A percentile compares a stretch with the other conserved stretches of the same genome.
Conservation (phyloP, 2,888 invertebrate species). For the Dicyrtomina minuta region DNA sequence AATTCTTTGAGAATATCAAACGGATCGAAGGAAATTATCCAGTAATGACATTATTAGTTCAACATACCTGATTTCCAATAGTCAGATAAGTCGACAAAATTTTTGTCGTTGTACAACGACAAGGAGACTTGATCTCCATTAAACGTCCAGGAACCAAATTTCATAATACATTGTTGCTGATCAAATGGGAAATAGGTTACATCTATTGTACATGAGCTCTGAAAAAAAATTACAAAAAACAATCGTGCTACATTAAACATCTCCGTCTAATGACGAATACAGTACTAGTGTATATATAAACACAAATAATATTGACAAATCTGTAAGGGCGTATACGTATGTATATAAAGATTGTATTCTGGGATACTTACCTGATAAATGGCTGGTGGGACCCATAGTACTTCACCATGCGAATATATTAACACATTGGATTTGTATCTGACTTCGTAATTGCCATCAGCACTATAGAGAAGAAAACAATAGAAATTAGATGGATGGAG, state of each 20-base stretch:
- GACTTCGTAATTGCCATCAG: constrained; percentile 99
- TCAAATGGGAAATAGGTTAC: constrained; percentile 99
- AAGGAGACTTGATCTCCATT: constrained; percentile 96
- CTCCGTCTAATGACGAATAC: too few relatives aligned
- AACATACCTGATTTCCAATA: constrained; percentile 91
- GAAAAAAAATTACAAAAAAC: constrained; percentile 54
- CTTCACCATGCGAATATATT: constrained; percentile 94
- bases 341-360: not conserved
- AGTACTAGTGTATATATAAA: too few relatives aligned
- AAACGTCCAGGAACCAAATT: constrained; percentile 98
- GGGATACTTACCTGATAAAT: constrained; percentile 78
- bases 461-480: constrained; percentile 65
- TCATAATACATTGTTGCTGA: constrained; percentile 99
- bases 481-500: not conserved
- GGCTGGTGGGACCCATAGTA: constrained; percentile 98
- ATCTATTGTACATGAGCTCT: constrained; percentile 98
- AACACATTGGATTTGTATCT: constrained; percentile 98
- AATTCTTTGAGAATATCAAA: too few relatives aligned
- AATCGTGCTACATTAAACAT: not conserved
- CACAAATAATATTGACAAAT: too few relatives aligned
- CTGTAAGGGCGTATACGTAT: too few relatives aligned
- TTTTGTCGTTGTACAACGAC: constrained; percentile 90
- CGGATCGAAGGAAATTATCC: too few relatives aligned
- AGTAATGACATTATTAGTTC: too few relatives aligned
- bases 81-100: constrained; percentile 92